A percentile compares a stretch with the other conserved stretches of the same genome.
These are phyloP conservation scores for Dendrocincla fuliginosa DNA, from an alignment of 2,797 vertebrate genomes.

Conservation along the genomic window DNA sequence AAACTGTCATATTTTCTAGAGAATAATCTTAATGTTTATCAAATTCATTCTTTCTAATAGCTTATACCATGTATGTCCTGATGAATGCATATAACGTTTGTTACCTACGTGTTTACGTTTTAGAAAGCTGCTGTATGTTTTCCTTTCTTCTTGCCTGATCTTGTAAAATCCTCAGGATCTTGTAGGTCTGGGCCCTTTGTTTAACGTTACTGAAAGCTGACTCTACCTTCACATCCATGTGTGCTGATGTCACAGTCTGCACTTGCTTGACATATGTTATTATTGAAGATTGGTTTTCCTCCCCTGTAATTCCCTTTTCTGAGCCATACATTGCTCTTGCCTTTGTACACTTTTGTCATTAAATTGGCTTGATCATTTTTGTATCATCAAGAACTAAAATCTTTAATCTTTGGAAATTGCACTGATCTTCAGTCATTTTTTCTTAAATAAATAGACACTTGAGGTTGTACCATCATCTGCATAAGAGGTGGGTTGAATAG, in stretches of 20 bases:
- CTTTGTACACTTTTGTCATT: background rate
- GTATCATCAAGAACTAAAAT: background rate
- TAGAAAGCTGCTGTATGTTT: background rate
- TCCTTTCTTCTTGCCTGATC: background rate
- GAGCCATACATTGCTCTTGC: background rate
- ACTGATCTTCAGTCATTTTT: conserved; percentile 11
- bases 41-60: background rate
- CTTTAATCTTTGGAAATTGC: background rate
- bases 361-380: conserved; percentile 1
- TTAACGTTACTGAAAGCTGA: background rate
- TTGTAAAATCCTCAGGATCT: background rate
- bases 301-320: background rate
- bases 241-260: background rate
- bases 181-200: background rate
- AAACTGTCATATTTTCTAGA: background rate
- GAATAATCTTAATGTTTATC: background rate
- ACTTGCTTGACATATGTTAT: background rate
- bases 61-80: background rate
- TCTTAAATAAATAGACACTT: background rate
- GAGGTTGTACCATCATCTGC: background rate
- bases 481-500: background rate
- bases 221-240: background rate
- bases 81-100: background rate
- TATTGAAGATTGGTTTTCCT: background rate
- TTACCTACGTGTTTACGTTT: fast-evolving